Evolutionary conservation across 1,140 invertebrate species (phyloP), one percentile per base, ranked within the genome.

Genomic region (Trichonephila clavata): DNA sequence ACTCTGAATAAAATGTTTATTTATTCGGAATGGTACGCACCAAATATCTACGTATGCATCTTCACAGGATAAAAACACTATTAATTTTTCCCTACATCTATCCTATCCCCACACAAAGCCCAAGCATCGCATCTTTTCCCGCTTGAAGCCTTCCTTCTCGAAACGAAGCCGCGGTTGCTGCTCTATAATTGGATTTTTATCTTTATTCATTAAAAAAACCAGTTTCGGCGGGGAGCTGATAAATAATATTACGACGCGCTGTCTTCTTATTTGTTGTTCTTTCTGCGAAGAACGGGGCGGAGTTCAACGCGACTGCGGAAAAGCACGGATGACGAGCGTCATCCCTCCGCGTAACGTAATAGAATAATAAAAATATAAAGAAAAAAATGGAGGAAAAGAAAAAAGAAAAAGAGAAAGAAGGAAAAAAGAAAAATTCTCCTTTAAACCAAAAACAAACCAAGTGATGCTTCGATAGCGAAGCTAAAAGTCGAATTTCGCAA

Each of bases 151-250:
- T 77, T 77, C 71, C 32, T 32, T 32, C 71, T 77, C 27, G 13
- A 39, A 39, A 5, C 24, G 71, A 39, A 39, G 71, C 71, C 71
- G 71, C 27, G 14, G 68, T 27, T 77, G 27, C 14, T 39, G 32
- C 32, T 18, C 32, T 77, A 18, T 77, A 77, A 77, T 77, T 77
- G 71, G 71, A 77, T 77, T 77, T 77, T 77, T 77, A 77, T 77
- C 71, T 77, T 32, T 77, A 27, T 77, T 77, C 71, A 77, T 77
- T 77, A 77, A 77, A 77, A n/a, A 77, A 77, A 77, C 71, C 27
- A 18, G 27, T 77, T 77, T 77, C 27, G 68, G 68, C 14, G 24
- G 24, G 3, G 68, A 32, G 27, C 71, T 77, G 71, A 77, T 77
- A 77, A 77, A 77, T 77, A 77, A 77, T 77, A 77, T 77, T 77